Base-by-base conservation (phyloP, 2,113 vertebrate genomes). In the Fregetta grallaria region DNA sequence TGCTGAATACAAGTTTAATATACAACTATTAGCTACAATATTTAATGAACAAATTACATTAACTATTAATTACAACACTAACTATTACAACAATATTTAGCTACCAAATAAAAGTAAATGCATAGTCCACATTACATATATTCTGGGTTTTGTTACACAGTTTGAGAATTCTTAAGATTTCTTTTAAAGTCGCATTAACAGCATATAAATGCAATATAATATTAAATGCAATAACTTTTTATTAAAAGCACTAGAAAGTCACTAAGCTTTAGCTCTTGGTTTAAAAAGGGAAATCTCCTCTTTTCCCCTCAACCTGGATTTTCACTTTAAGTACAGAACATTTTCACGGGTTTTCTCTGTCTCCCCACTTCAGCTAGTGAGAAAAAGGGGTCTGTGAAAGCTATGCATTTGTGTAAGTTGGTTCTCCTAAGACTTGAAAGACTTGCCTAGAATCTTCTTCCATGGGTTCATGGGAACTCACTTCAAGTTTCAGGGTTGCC, bases 371-470 rank as follows among this genome's bases (percentile, higher is more conserved):
- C 10, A 70, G 25, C 2, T 26, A 65, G 13, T 3, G 13, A 45
- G 55, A 56, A 50, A 6, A 32, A 29, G 26, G 17, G 47, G 17
- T 15, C 11, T 74, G 38, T 26, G 44, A 38, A 20, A 44, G 32
- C 70, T 36, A 45, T 13, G 34, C 6, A 2, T 61, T 42, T n/a
- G 14, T 18, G 3, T 7, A 42, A 42, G 2, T 0, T 34, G 40
- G 15, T 40, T 88, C 56, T 66, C 50, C 40, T 0, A 86, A 86
- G 18, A 21, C 34, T 26, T 67, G 23, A 42, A 62, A 67, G 4
- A 6, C 34, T 56, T 47, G 23, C 40, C 59, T 32, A n/a, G 13
- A 59, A 74, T 9, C 7, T 56, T 53, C 40, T 56, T 34, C 50
- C 11, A 19, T 7, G 4, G 3, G 13, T 23, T 82, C 30, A 15